These are phyloP conservation scores for Melanotaenia boesemani DNA, from an alignment of 2,797 vertebrate species.

Conservation along the genomic window DNA sequence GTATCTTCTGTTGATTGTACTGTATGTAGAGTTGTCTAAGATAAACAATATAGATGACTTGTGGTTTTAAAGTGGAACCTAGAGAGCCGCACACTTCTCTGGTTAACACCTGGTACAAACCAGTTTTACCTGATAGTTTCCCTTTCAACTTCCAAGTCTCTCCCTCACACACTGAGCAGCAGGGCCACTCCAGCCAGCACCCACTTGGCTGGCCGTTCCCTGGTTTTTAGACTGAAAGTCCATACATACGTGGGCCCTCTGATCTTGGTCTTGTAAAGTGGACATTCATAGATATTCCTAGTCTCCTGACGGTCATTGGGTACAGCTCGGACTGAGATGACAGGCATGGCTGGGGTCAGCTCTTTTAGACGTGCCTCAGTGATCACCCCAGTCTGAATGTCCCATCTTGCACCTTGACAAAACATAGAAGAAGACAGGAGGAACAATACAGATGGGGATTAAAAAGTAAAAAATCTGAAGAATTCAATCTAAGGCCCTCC, in stretches of 20 bases:
- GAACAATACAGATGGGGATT: background rate
- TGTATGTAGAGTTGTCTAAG: background rate
- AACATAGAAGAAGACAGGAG: background rate
- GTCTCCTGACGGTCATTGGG: constrained; percentile 82
- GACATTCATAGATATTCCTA: constrained; percentile 86
- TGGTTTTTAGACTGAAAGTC: constrained; percentile 85
- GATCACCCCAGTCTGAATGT: constrained; percentile 82
- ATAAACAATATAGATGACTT: background rate
- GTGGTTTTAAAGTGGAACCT: background rate
- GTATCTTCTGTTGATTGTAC: background rate
- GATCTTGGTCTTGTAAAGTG: constrained; percentile 84
- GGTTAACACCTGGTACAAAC: background rate
- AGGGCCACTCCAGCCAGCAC: constrained; percentile 85
- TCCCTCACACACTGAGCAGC: constrained; percentile 80
- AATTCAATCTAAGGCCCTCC: background rate
- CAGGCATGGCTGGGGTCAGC: constrained; percentile 80
- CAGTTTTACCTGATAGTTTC: background rate
- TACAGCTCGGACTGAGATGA: constrained; percentile 82
- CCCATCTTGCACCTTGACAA: constrained; percentile 79
- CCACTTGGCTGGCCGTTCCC: constrained; percentile 83
- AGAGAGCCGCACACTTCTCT: background rate
- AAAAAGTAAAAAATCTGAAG: background rate
- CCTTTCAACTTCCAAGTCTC: background rate
- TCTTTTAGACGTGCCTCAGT: constrained; percentile 82
- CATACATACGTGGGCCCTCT: constrained; percentile 78